Evolutionary conservation across 2,888 invertebrate species (phyloP).

Genomic region (Sesia apiformis): DNA sequence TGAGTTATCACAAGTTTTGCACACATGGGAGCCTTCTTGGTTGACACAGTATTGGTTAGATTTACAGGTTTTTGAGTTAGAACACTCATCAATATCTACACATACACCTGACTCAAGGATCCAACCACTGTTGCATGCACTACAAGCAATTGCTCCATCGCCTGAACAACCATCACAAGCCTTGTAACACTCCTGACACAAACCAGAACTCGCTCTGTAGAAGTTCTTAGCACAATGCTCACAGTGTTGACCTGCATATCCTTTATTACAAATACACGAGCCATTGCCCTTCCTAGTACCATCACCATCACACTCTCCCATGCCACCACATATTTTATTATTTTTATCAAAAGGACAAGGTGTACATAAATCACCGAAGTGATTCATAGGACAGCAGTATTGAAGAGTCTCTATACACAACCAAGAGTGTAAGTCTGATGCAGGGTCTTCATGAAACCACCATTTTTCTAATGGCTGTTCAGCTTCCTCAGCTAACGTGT

Average conservation of each 20-base stretch:
- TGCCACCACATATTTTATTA: constrained; percentile 83
- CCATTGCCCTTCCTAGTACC: constrained; percentile 96
- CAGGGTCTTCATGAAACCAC: constrained; percentile 83
- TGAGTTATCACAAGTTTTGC: constrained; percentile 86
- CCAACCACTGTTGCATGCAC: constrained; percentile 81
- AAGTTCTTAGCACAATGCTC: constrained; percentile 81
- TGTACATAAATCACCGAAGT: constrained; percentile 86
- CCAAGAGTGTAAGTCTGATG: constrained; percentile 66
- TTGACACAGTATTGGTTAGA: constrained; percentile 89
- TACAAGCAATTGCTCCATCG: constrained; percentile 78
- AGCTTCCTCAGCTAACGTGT: constrained; percentile 84
- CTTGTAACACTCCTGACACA: constrained; percentile 85
- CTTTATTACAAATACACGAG: constrained; percentile 87
- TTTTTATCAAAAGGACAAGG: constrained; percentile 76
- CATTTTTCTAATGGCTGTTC: constrained; percentile 89
- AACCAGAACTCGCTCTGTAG: constrained; percentile 78
- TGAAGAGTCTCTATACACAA: constrained; percentile 86
- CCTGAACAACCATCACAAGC: constrained; percentile 86
- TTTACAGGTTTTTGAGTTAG: constrained; percentile 62
- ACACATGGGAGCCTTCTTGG: constrained; percentile 85
- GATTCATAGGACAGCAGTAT: constrained; percentile 88
- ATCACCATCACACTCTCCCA: constrained; percentile 86
- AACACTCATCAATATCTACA: constrained; percentile 89
- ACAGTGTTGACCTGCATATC: constrained; percentile 86
- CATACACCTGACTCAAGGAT: constrained; percentile 80